Evolutionary conservation across 2,888 invertebrate genomes (phyloP), one percentile per base, ranked within the genome.

Genomic region (Nephrotoma guestfalica): DNA sequence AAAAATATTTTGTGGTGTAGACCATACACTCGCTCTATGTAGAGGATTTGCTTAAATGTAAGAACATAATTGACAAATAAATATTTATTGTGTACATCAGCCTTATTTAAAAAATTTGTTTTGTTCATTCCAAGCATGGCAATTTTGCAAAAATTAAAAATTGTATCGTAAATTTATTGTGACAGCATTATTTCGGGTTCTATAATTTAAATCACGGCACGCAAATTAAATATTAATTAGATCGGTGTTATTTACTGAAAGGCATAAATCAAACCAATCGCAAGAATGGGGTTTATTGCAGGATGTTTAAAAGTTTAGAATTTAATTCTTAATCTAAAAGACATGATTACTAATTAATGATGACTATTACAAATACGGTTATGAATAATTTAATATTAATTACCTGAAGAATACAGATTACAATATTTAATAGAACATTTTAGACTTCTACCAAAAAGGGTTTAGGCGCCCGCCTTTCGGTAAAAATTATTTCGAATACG

Each of bases 1-100:
- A 47, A 94, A 95, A 89, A 94, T 97, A 0, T 92, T 93, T 85
- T 97, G 96, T 91, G 97, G 98, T 87, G 95, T 97, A 0, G 98
- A 99, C 91, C 97, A 97, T 90, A 95, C 95, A 40, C 92, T 96
- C 86, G 95, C 96, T 2, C 89, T 97, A 86, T 96, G 96, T 91
- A 94, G 93, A 90, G 95, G 96, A 0, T 95, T 94, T 91, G 91
- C 94, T 87, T 94, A 92, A 90, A 57, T 30, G 18, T 71, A 71
- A 71, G 71, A 71, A 71, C 11, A 18, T 30, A 47, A 51, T 18
- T 43, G 9, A 11, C 47, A 86, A 86, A 86, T 45, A 71, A 71
- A 71, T 71, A 71, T 71, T 71, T 71, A 71, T 71, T 71, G 9
- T 71, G 9, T 71, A 71, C 30, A 71, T 30, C 30, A 71, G 18